phyloP scores from a whole-genome alignment of 2,888 invertebrate genomes.

The Drosophila eohydei region DNA sequence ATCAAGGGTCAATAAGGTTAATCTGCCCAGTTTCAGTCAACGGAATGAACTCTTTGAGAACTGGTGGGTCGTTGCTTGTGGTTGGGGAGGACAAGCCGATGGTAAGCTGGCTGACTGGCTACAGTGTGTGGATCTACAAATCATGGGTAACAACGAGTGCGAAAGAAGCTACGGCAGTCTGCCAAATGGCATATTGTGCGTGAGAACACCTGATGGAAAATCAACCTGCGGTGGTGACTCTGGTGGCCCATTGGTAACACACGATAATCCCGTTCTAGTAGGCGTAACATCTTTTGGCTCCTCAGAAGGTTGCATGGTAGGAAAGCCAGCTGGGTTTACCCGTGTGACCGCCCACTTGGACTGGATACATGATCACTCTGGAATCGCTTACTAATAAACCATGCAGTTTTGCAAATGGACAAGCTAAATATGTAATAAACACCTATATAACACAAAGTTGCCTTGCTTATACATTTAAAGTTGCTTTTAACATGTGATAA shows the following conservation, averaged over 20 bases:
- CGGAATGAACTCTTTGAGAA: constrained; percentile 38
- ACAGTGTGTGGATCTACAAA: constrained; percentile 61
- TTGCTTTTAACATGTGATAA: too few relatives aligned
- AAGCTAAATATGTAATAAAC: too few relatives aligned
- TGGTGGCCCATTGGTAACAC: constrained; percentile 82
- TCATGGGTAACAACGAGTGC: constrained; percentile 77
- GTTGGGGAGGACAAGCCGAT: constrained; percentile 60
- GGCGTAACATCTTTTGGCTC: constrained; percentile 58
- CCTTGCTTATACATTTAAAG: too few relatives aligned
- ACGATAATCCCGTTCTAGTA: constrained; percentile 51
- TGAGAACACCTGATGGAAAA: constrained; percentile 45
- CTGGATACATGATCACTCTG: constrained; percentile 58
- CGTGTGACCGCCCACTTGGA: constrained; percentile 61
- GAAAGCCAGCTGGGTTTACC: constrained; percentile 56
- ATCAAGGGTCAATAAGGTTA: constrained; percentile 33
- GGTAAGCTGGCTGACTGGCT: constrained; percentile 72
- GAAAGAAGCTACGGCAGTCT: constrained; percentile 79
- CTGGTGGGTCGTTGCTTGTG: constrained; percentile 43
- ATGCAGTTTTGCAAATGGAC: neutral
- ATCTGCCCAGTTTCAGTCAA: constrained; percentile 44
- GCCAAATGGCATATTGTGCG: constrained; percentile 36
- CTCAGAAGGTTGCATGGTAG: constrained; percentile 40
- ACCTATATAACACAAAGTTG: too few relatives aligned
- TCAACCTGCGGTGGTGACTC: constrained; percentile 84
- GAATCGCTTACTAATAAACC: neutral